These are phyloP conservation scores for Maconellicoccus hirsutus DNA, from an alignment of 1,140 invertebrate species.

Conservation along the genomic window DNA sequence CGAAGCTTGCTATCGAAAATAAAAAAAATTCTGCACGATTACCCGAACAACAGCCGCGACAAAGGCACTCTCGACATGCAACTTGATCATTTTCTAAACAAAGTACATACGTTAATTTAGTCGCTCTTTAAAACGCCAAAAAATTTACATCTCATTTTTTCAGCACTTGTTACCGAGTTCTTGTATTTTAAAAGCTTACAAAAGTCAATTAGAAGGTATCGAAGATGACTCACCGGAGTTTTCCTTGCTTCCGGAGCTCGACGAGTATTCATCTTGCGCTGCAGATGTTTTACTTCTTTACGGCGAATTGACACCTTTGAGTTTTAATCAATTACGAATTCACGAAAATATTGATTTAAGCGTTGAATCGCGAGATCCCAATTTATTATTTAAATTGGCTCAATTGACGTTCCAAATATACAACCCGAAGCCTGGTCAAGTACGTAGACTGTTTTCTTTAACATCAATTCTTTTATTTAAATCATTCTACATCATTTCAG, in stretches of 20 bases:
- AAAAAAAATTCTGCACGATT: neutral
- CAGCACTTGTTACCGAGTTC: neutral
- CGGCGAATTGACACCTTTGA: neutral
- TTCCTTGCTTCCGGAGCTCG: neutral
- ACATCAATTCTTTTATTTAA: no score
- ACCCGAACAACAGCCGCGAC: neutral
- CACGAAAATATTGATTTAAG: neutral
- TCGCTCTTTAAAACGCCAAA: neutral
- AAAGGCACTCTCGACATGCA: neutral
- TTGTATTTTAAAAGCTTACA: neutral
- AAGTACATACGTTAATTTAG: neutral
- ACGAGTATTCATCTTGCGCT: neutral
- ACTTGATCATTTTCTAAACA: neutral
- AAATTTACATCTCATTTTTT: no score
- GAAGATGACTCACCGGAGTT: neutral
- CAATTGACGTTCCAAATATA: neutral
- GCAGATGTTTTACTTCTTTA: neutral
- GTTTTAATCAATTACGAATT: slow-evolving; percentile 1
- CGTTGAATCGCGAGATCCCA: neutral
- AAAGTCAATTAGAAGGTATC: neutral
- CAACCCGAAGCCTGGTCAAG: neutral
- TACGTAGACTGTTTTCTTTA: neutral
- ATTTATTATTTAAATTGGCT: neutral
- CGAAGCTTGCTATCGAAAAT: neutral
- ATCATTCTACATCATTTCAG: neutral